Conservation (phyloP, 2,113 vertebrate genomes). For the Ginglymostoma cirratum region DNA sequence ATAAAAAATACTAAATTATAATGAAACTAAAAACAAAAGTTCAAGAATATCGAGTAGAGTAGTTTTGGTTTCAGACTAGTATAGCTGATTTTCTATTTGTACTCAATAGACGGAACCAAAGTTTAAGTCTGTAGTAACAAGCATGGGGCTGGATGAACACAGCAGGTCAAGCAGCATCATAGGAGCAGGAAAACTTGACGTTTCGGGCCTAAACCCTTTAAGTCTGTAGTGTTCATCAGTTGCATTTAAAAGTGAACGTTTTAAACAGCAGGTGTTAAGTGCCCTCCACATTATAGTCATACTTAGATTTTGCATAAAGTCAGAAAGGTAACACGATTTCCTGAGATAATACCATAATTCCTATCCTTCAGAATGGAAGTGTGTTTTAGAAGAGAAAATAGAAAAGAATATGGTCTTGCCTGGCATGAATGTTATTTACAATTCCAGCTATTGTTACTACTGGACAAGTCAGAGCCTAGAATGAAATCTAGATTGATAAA, state of each 20-base stretch:
- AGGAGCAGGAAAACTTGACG: too few species aligned
- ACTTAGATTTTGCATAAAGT: not conserved
- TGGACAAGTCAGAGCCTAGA: too few species aligned
- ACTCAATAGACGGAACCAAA: not conserved
- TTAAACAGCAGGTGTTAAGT: not conserved
- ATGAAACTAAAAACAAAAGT: not conserved
- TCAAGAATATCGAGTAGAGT: not conserved
- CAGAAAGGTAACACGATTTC: not conserved
- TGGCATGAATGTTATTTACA: too few species aligned
- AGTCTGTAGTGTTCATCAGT: not conserved
- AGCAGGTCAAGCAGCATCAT: too few species aligned
- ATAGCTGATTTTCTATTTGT: not conserved
- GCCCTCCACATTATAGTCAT: not conserved
- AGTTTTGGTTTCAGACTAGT: not conserved
- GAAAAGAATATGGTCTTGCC: not conserved
- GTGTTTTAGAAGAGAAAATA: not conserved
- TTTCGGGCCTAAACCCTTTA: too few species aligned
- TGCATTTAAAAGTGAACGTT: not conserved
- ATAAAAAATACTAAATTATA: slow-evolving; percentile 37
- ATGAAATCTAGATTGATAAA: too few species aligned
- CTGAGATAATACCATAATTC: not conserved
- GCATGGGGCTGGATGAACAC: too few species aligned
- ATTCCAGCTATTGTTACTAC: too few species aligned
- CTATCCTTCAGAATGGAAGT: not conserved
- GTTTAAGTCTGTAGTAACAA: not conserved